Base-by-base conservation (phyloP, 2,113 vertebrate genomes). In the Plectropomus leopardus region DNA sequence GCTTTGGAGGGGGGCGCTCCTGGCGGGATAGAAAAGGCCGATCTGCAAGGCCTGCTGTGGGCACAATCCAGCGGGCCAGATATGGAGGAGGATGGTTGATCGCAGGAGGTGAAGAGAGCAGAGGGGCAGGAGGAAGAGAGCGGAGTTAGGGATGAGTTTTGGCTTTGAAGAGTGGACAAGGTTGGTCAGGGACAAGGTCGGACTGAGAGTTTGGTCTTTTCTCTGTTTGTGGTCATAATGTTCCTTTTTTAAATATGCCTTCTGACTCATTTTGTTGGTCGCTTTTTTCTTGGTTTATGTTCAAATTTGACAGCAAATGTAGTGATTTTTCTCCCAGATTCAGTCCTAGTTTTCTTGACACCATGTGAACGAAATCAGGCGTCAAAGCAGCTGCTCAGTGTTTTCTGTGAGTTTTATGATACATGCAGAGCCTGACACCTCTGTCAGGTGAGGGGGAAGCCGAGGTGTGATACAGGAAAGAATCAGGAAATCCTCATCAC, bases 11-110 rank as follows among this genome's bases (percentile, higher is more conserved):
- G 93, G 97, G 94, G 83, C 90, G 73, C 83, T 88, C 90, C 87
- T 82, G 87, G 89, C 10, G 58, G 84, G 72, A 87, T 98, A 97
- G 96, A 99, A 98, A 99, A 99, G 95, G 94, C 92, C 82, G 83
- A 24, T 82, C 82, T 82, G 74, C 78, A 70, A 88, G 93, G 90
- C 93, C 92, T 94, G 88, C 69, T 61, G 86, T 85, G 90, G 85
- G 81, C 95, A 96, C 93, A 94, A 91, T 89, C 87, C 92, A 92
- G 84, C 32, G 78, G 80, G 83, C 86, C 81, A 83, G 85, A 88
- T 78, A 75, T 44, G 73, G 88, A 94, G 82, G 86, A 94, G 93
- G 90, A 86, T 69, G 93, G 84, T 72, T 70, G 86, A 78, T 66
- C 34, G 44, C 76, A 83, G 81, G 72, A 78, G 77, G 75, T 26